A percentile compares a stretch with the other conserved stretches of the same genome.
These are phyloP conservation scores for Temnopleurus reevesii DNA, from an alignment of 53 echinoderm and acorn worm genomes.

Conservation along the genomic window DNA sequence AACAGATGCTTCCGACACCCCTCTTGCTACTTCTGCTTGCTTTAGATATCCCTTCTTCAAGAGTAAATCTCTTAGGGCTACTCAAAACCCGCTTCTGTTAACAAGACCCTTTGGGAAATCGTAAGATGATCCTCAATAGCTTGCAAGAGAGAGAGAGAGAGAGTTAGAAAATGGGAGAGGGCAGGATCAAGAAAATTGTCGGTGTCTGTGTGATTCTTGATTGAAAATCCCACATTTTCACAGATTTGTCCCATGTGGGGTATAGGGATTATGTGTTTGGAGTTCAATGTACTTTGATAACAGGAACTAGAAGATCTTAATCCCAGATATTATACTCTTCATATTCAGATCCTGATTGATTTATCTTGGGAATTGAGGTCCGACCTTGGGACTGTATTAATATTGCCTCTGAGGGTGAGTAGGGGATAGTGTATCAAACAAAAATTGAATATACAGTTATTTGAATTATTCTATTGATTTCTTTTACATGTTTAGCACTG, in stretches of 20 bases:
- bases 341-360: neutral
- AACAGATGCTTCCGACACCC: conserved; percentile 17
- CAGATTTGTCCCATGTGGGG: neutral
- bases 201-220: neutral
- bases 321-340: neutral
- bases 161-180: no score
- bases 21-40: neutral
- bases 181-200: neutral
- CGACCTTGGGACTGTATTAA: neutral
- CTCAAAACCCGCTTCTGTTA: conserved; percentile 23
- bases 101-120: neutral
- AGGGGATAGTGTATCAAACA: neutral
- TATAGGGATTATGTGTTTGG: neutral
- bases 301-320: neutral
- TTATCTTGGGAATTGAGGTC: neutral
- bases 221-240: neutral
- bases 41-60: neutral
- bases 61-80: neutral
- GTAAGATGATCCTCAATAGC: neutral
- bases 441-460: no score
- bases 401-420: no score
- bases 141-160: neutral
- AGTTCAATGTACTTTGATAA: neutral
- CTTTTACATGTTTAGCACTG: no score
- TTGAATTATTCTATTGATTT: no score